Evolutionary conservation across 2,113 vertebrate species (phyloP), one percentile per base, ranked within the genome.

Genomic region (Synchiropus splendidus): DNA sequence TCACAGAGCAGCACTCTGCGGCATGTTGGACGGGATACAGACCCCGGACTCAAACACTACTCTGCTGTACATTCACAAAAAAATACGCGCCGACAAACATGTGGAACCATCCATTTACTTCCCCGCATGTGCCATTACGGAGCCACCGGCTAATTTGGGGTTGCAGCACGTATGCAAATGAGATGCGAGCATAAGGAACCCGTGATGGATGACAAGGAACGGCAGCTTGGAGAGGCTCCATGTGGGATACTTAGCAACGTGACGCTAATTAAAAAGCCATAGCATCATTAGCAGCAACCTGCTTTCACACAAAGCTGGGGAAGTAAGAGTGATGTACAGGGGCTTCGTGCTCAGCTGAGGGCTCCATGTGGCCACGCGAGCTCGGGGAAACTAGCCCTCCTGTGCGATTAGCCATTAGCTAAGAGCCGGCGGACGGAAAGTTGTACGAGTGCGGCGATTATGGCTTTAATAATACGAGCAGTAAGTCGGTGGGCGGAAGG

Each of bases 231-330:
- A 71, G 21, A 82, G 52, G 62, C 69, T 74, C 73, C 76, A 58
- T 61, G 64, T 40, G 78, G 80, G 83, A 80, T 72, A 77, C 74
- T 81, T 80, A 83, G 79, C 70, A 57, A 68, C 49, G 38, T 61
- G 42, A 54, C 75, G 64, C 82, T 85, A 86, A 86, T 85, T 86
- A 85, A 85, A 87, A 85, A 82, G 80, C 67, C 75, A 82, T 82
- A 79, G 74, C 71, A 61, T 61, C 85, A 84, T 86, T 85, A 80
- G 70, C 33, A 18, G 47, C 76, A 70, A 69, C 54, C 67, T 67
- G 58, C 12, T 37, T 39, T 33, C 21, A 62, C 54, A 61, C 48
- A 31, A 54, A 40, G 46, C 18, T 47, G 34, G 41, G 27, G 37
- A 41, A 52, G 41, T 56, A 51, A 48, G 43, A 50, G 55, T 69